These are phyloP conservation scores for Tonatia bakeri DNA, from an alignment of 2,113 vertebrate genomes.

Conservation along the genomic window DNA sequence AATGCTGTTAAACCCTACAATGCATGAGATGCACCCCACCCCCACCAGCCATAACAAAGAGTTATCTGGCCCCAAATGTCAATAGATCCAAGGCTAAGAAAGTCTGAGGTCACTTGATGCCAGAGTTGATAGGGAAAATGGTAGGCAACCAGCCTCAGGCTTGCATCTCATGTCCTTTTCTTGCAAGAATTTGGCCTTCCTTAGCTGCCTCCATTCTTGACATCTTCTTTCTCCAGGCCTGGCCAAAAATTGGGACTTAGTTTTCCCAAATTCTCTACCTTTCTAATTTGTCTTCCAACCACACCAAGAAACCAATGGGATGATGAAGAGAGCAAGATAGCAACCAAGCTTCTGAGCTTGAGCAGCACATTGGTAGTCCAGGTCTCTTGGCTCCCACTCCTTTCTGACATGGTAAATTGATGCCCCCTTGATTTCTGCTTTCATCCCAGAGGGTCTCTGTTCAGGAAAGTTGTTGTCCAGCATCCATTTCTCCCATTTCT, in stretches of 20 bases:
- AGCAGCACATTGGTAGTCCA: background rate
- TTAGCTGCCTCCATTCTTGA: background rate
- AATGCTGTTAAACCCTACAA: background rate
- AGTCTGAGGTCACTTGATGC: background rate
- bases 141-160: background rate
- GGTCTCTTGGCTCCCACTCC: background rate
- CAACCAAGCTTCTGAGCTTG: rapidly evolving
- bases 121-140: background rate
- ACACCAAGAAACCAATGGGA: background rate
- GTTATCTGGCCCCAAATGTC: too few relatives aligned
- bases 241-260: background rate
- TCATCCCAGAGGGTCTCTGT: background rate
- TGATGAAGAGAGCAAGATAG: background rate
- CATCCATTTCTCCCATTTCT: background rate
- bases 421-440: background rate
- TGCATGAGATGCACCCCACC: background rate
- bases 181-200: background rate
- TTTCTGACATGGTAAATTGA: background rate
- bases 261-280: background rate
- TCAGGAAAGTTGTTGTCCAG: background rate
- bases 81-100: background rate
- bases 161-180: background rate
- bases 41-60: background rate
- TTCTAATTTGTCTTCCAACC: background rate
- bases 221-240: background rate